phyloP scores from a whole-genome alignment of 1,140 invertebrate genomes.

The Bombus confusus region DNA sequence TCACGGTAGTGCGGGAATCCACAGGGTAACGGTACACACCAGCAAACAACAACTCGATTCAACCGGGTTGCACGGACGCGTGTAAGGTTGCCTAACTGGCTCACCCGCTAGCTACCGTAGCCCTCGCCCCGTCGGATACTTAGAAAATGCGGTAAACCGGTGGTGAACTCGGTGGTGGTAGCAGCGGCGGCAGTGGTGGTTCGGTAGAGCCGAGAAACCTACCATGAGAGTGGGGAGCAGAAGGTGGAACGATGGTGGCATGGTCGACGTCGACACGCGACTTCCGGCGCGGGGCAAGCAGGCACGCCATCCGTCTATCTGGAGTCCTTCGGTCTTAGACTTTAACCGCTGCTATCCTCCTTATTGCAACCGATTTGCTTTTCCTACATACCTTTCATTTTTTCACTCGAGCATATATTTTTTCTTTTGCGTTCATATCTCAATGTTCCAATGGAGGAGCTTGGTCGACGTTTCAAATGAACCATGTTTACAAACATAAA shows the following conservation, averaged over 20 bases:
- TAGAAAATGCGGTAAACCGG: conserved; percentile 57
- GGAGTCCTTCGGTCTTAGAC: conserved; percentile 42
- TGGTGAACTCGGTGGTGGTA: conserved; percentile 18
- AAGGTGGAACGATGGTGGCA: conserved; percentile 63
- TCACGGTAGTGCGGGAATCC: conserved; percentile 68
- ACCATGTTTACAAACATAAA: no score
- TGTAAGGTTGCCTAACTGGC: not conserved
- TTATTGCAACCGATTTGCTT: conserved; percentile 11
- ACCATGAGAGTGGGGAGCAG: conserved; percentile 28
- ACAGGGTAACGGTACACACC: conserved; percentile 68
- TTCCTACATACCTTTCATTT: not conserved
- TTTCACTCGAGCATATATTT: not conserved
- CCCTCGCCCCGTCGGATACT: conserved; percentile 43
- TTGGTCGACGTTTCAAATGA: not conserved
- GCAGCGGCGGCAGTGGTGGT: conserved; percentile 19
- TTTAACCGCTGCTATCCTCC: conserved; percentile 44
- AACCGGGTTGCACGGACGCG: not conserved
- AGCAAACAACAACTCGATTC: conserved; percentile 53
- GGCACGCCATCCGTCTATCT: conserved; percentile 74
- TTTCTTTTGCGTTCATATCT: not conserved
- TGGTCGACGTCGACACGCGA: conserved; percentile 80
- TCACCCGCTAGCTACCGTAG: conserved; percentile 13
- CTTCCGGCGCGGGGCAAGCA: conserved; percentile 75
- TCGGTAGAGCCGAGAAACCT: conserved; percentile 24
- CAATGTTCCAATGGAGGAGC: not conserved